Evolutionary conservation across 1,140 invertebrate genomes (phyloP).

Genomic region (Metopolophium dirhodum): DNA sequence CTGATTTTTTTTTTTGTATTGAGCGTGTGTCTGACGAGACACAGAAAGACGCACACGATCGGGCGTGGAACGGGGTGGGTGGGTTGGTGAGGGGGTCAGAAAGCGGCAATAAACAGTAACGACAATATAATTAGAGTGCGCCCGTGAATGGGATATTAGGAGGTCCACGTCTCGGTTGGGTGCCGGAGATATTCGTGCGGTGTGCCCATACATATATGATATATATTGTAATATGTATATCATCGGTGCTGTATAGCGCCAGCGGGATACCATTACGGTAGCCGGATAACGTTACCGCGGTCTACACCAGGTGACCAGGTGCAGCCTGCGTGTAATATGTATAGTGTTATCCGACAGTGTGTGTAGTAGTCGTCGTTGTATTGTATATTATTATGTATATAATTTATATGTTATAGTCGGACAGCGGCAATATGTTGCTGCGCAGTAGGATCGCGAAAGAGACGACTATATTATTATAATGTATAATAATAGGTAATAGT

Average conservation of each 20-base stretch:
- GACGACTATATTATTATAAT: background rate
- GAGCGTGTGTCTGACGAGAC: background rate
- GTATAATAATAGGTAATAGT: background rate
- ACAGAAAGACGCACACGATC: background rate
- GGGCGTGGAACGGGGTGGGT: too few relatives aligned
- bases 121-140: conserved; percentile 47
- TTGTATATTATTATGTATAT: background rate
- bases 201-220: background rate
- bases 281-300: conserved; percentile 51
- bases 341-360: background rate
- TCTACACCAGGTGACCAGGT: conserved; percentile 33
- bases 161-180: conserved; percentile 46
- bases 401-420: background rate
- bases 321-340: background rate
- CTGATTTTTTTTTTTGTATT: background rate
- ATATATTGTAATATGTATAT: conserved; percentile 26
- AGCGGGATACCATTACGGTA: conserved; percentile 56
- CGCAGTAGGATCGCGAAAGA: background rate
- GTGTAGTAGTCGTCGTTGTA: background rate
- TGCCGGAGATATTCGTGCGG: conserved; percentile 19
- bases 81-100: too few relatives aligned
- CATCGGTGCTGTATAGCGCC: conserved; percentile 12
- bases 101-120: conserved; percentile 50
- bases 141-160: conserved; percentile 40
- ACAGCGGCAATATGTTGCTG: background rate